Base-by-base conservation (phyloP, 2,797 vertebrate species). In the Micromesistius poutassou region DNA sequence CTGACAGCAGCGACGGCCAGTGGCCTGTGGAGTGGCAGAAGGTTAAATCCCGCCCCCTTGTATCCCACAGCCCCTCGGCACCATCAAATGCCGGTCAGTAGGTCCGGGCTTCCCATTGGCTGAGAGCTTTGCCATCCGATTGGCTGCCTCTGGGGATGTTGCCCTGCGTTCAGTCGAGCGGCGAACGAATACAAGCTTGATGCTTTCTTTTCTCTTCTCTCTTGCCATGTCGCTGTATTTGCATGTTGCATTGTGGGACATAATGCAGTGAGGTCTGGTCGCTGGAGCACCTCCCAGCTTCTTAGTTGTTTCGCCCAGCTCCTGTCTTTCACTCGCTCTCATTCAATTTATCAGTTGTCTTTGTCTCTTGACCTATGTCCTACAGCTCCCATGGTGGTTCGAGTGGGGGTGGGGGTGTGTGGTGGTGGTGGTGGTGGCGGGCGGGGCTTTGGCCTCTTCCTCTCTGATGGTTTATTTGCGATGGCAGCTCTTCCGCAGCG, bases 31-130 rank as follows among this genome's bases (percentile, higher is more conserved):
- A 31, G 14, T 2, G 30, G 72, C 25, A 22, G 74, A 75, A 40
- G 16, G 28, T 72, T 36, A 87, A 74, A 81, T 83, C 83, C 86
- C 84, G 33, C 89, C 89, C 77, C 80, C 14, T 6, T 30, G 13
- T 89, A 87, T 83, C 89, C 91, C 90, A 92, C 89, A 90, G 78
- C 92, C 91, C 90, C 82, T 83, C 85, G 89, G 91, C 89, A 87
- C 83, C 87, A 88, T 84, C 87, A 85, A 90, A 92, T 89, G 83
- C 83, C 83, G 91, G 91, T 93, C 91, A 93, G 89, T 93, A 86
- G 91, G 93, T 89, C 90, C 87, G 74, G 0, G 80, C 86, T 80
- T 73, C 82, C 80, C 35, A 92, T 91, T 93, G 90, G 92, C 82
- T 83, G 79, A 81, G 85, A 62, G 79, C 79, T 80, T 84, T 81